Evolutionary conservation across 2,888 invertebrate species (phyloP).

Genomic region (Rugalucina vietnamica): DNA sequence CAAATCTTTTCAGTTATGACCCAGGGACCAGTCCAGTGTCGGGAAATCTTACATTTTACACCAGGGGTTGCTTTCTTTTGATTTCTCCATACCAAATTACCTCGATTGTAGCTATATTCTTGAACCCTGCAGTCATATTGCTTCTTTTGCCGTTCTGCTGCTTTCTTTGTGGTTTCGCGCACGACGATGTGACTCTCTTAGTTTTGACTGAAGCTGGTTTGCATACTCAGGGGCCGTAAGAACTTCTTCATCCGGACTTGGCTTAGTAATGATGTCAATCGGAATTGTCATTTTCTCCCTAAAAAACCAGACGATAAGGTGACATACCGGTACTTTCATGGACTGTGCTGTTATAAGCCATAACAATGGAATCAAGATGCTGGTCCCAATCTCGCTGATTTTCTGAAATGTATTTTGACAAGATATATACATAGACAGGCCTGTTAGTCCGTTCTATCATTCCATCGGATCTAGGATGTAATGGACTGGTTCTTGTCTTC

Average conservation of each 20-base stretch:
- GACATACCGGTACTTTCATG: no score
- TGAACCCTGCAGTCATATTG: neutral
- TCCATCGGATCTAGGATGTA: no score
- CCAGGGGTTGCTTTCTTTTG: constrained; percentile 6
- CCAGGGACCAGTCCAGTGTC: constrained; percentile 24
- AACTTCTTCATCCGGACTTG: neutral
- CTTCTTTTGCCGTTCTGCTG: constrained; percentile 14
- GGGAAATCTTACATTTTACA: neutral
- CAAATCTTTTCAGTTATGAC: constrained; percentile 2
- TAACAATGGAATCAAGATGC: constrained; percentile 5
- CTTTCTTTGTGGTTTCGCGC: neutral
- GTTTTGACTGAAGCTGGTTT: neutral
- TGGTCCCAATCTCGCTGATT: constrained; percentile 14
- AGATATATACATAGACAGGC: neutral
- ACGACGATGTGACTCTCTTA: neutral
- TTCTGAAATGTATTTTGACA: neutral
- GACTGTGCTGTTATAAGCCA: constrained; percentile 11
- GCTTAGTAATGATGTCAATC: neutral
- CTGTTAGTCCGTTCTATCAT: no score
- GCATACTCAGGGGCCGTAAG: neutral
- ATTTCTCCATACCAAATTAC: constrained; percentile 19
- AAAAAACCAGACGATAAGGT: neutral
- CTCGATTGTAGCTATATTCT: neutral
- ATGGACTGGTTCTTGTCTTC: no score
- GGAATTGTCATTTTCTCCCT: neutral